phyloP scores from a whole-genome alignment of 2,113 vertebrate genomes.

The Protobothrops flavoviridis region DNA sequence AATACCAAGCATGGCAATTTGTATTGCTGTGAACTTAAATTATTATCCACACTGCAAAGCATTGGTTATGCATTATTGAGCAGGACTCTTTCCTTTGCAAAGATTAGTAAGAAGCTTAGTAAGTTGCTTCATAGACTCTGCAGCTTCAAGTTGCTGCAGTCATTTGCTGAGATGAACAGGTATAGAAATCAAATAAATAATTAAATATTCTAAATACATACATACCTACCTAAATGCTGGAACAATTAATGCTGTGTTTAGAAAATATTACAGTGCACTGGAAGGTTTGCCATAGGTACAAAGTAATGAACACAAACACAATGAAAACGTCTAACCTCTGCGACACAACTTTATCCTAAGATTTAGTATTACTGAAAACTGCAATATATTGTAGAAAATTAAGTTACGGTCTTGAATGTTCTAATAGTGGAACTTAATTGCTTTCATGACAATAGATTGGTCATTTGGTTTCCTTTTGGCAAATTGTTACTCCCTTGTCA shows the following conservation, averaged over 20 bases:
- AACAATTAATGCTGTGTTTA: constrained; percentile 3
- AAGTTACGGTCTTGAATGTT: neutral
- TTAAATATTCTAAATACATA: neutral
- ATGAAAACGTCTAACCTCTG: neutral
- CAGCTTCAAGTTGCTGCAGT: neutral
- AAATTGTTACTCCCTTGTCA: neutral
- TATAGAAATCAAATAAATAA: neutral
- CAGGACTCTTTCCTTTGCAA: neutral
- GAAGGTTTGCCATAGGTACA: neutral
- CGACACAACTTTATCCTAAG: neutral
- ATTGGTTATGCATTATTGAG: rapidly evolving
- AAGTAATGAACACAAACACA: neutral
- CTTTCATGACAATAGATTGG: neutral
- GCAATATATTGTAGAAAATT: neutral
- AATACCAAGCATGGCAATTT: neutral
- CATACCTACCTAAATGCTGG: neutral
- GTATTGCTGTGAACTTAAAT: neutral
- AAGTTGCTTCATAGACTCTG: neutral
- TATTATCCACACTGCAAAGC: rapidly evolving
- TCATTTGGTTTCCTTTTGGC: neutral
- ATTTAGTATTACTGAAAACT: neutral
- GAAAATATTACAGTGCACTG: neutral
- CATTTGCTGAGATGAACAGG: neutral
- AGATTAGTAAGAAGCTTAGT: neutral
- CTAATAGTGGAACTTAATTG: neutral